Evolutionary conservation across 2,797 vertebrate species (phyloP), one percentile per base, ranked within the genome.

Genomic region (Lithobates pipiens): DNA sequence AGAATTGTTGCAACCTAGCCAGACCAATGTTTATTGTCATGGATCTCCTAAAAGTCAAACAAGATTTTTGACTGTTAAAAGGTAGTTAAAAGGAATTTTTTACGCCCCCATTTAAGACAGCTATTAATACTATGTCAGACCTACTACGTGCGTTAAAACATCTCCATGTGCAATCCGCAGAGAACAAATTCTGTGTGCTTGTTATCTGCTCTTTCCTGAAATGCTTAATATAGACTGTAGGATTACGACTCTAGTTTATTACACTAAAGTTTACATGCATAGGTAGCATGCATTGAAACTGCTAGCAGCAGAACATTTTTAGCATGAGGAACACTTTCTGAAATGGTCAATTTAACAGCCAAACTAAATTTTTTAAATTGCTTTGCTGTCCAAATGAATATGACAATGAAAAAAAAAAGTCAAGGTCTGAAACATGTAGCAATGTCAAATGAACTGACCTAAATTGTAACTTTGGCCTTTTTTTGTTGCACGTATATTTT

Each of bases 1-100:
- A 88, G 61, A 76, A 88, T 83, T 87, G 70, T 88, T 83, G 89
- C 71, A 73, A 72, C 88, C 63, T 75, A 44, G 36, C 23, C 46
- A 86, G 25, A 32, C 57, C 74, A 77, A 27, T 81, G 73, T 85
- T 88, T 80, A 73, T 42, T 63, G 82, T 83, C 69, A 70, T 69
- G 36, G 63, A 83, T 13, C 23, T 42, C 32, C 67, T 74, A 86
- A 78, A 86, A 74, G 42, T 42, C 76, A 86, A 71, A 77, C 75
- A 72, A 3, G 32, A 32, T 32, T 32, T 32, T 32, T 32, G 32
- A 32, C 32, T 32, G 69, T 86, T 81, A 27, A 80, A 80, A 57
- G 44, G 16, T 61, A 72, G 69, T 86, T 81, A 27, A 80, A 80
- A 57, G 44, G 16, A 63, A 72, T 82, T 67, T 50, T 10, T 69